phyloP scores from a whole-genome alignment of 2,888 invertebrate species.

The Hylaea fasciaria region DNA sequence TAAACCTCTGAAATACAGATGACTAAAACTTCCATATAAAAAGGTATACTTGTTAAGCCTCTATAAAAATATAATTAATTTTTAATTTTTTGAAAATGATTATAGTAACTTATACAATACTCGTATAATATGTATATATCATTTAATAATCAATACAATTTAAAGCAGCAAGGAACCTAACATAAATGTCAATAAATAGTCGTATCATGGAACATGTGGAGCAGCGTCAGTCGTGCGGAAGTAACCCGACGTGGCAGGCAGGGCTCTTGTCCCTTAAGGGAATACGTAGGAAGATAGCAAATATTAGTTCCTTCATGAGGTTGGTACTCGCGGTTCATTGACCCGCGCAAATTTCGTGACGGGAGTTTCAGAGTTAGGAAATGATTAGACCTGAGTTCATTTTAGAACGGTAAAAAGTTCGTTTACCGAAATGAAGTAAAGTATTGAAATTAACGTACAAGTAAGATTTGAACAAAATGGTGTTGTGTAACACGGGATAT shows the following conservation, averaged over 20 bases:
- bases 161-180: slow-evolving; percentile 1
- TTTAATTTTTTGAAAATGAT: too few relatives aligned
- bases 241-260: slow-evolving; percentile 66
- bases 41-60: neutral
- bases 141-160: neutral
- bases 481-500: too few relatives aligned
- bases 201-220: slow-evolving; percentile 40
- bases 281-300: slow-evolving; percentile 75
- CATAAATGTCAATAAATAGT: slow-evolving; percentile 23
- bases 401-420: neutral
- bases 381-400: slow-evolving; percentile 23
- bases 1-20: slow-evolving; percentile 41
- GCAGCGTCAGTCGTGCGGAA: slow-evolving; percentile 69
- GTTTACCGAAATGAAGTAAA: neutral
- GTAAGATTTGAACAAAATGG: too few relatives aligned
- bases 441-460: neutral
- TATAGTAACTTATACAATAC: too few relatives aligned
- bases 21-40: slow-evolving; percentile 27
- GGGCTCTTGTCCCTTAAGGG: slow-evolving; percentile 70
- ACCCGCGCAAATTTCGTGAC: slow-evolving; percentile 71
- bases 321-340: slow-evolving; percentile 71
- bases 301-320: slow-evolving; percentile 77
- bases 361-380: slow-evolving; percentile 27
- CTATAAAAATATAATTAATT: neutral
- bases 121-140: too few relatives aligned